A percentile compares a stretch with the other conserved stretches of the same genome.
phyloP scores from a whole-genome alignment of 1,140 invertebrate species.

The Agraylea sexmaculata region DNA sequence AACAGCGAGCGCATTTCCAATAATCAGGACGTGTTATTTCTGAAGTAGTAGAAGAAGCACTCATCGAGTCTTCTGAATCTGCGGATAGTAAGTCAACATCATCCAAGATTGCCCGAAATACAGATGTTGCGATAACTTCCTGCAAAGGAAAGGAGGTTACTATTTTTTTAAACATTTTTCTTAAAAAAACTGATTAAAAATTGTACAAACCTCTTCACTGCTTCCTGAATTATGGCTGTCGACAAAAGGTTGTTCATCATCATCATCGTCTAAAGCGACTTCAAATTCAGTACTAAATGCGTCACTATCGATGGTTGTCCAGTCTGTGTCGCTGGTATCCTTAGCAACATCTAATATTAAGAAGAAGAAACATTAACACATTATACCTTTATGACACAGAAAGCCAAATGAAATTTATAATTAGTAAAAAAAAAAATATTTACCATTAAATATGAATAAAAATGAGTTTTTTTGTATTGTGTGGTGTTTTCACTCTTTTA shows the following conservation, averaged over 20 bases:
- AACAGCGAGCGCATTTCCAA: constrained; percentile 50
- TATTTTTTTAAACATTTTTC: constrained; percentile 1
- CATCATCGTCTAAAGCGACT: constrained; percentile 24
- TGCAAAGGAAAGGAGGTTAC: constrained; percentile 2
- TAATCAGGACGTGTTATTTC: constrained; percentile 45
- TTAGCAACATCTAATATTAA: constrained; percentile 36
- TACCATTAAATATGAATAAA: not conserved
- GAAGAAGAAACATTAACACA: constrained; percentile 13
- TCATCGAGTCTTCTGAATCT: constrained; percentile 43
- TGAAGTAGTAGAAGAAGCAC: constrained; percentile 35
- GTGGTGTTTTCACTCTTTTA: constrained; percentile 4
- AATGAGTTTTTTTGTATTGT: constrained; percentile 1
- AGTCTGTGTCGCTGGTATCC: constrained; percentile 37
- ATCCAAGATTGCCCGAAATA: constrained; percentile 27
- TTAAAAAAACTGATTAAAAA: constrained; percentile 12
- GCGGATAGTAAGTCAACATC: constrained; percentile 32
- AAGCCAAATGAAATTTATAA: not conserved
- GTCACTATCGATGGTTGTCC: constrained; percentile 12
- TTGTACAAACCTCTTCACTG: constrained; percentile 29
- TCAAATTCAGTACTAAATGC: constrained; percentile 21
- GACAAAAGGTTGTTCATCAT: constrained; percentile 21
- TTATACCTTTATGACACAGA: not conserved
- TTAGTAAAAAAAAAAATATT: not conserved
- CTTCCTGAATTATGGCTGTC: constrained; percentile 26
- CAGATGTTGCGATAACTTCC: constrained; percentile 32